phyloP scores from a whole-genome alignment of 2,888 invertebrate species.

The Leucophenga montana region DNA sequence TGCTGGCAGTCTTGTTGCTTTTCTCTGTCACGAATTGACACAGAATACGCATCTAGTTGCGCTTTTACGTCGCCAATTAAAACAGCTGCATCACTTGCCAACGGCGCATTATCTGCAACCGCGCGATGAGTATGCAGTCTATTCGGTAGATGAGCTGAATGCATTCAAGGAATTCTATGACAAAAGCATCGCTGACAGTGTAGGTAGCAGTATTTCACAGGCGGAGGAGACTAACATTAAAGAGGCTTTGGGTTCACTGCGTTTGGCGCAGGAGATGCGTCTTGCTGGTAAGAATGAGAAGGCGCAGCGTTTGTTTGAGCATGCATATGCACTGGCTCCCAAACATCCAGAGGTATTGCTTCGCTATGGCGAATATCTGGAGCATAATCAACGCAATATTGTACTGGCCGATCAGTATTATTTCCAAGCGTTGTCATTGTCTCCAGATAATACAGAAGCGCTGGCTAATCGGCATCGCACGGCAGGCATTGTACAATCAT shows the following conservation, averaged over 20 bases:
- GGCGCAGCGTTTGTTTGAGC: conserved; percentile 89
- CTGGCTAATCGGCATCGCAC: conserved; percentile 87
- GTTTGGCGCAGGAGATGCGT: conserved; percentile 89
- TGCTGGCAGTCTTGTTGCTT: conserved; percentile 61
- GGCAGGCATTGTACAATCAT: conserved; percentile 88
- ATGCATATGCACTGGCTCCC: conserved; percentile 92
- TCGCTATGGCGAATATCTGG: conserved; percentile 93
- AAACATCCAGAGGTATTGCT: conserved; percentile 93
- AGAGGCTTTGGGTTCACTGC: conserved; percentile 89
- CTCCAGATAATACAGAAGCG: conserved; percentile 88
- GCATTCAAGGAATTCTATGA: conserved; percentile 62
- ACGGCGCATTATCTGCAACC: conserved; percentile 67
- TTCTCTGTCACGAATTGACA: conserved; percentile 54
- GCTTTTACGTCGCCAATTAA: conserved; percentile 39
- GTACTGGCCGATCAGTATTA: conserved; percentile 93
- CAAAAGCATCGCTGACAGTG: conserved; percentile 55
- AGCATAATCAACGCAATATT: conserved; percentile 87
- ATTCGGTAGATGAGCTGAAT: conserved; percentile 55
- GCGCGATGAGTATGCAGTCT: conserved; percentile 70
- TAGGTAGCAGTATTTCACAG: conserved; percentile 43
- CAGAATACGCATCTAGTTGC: conserved; percentile 34
- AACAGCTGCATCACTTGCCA: conserved; percentile 67
- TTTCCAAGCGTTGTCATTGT: conserved; percentile 86
- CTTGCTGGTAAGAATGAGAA: conserved; percentile 87
- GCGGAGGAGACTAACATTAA: conserved; percentile 64